Conservation (phyloP, 2,888 invertebrate genomes). For the Tipula confusa region DNA sequence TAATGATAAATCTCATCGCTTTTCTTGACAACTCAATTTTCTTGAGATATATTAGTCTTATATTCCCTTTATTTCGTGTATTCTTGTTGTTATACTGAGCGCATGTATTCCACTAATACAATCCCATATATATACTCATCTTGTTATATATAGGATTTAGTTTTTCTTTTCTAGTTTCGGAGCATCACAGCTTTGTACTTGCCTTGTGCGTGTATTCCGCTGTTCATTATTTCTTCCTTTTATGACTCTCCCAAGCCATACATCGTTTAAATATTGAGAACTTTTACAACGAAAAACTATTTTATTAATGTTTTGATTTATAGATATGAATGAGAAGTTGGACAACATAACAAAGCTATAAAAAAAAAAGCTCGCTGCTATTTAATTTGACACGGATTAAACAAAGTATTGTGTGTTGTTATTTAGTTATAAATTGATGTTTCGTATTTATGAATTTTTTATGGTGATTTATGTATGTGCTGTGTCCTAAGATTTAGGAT, state of each 20-base stretch:
- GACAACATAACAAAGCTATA: not conserved
- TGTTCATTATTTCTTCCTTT: not conserved
- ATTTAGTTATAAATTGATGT: not conserved
- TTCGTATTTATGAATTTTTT: not conserved
- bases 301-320: slow-evolving; percentile 25
- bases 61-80: not conserved
- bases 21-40: slow-evolving; percentile 25
- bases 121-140: not conserved
- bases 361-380: not conserved
- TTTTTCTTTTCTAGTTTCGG: not conserved
- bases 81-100: not conserved
- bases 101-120: not conserved
- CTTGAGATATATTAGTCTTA: slow-evolving; percentile 3
- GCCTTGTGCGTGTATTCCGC: no score
- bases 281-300: not conserved
- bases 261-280: not conserved
- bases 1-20: slow-evolving; percentile 20
- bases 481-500: not conserved
- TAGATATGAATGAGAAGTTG: not conserved
- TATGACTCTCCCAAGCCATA: not conserved
- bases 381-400: not conserved
- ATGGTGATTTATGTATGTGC: not conserved
- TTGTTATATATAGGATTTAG: slow-evolving; percentile 5
- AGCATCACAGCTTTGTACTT: not conserved
- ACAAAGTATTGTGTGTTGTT: not conserved